Evolutionary conservation across 1,140 invertebrate genomes (phyloP).

Genomic region (Sarcophaga bullata): DNA sequence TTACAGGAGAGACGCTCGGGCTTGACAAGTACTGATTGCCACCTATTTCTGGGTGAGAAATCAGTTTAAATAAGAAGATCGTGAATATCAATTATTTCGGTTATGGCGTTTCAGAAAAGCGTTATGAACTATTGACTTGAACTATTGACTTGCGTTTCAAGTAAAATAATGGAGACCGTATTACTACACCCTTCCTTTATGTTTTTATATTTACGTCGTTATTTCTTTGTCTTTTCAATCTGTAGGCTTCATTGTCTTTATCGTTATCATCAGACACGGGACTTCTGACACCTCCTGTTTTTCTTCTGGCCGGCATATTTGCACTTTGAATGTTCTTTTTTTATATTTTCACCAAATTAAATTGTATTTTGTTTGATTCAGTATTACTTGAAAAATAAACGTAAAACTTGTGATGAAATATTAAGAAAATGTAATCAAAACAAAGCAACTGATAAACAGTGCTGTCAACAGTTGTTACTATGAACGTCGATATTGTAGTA

Average conservation of each 20-base stretch:
- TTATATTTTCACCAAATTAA: not conserved
- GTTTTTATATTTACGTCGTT: constrained; percentile 55
- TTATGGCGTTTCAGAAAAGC: no score
- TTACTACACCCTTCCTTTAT: not conserved
- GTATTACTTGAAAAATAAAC: not conserved
- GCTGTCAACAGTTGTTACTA: no score
- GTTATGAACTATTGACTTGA: no score
- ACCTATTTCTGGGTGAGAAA: no score
- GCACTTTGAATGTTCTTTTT: no score
- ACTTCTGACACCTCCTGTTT: not conserved
- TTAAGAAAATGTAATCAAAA: not conserved
- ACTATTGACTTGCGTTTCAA: no score
- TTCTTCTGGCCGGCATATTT: constrained; percentile 34
- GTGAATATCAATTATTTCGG: no score
- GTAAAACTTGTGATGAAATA: not conserved
- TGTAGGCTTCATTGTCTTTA: constrained; percentile 54
- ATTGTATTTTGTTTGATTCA: not conserved
- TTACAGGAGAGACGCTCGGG: no score
- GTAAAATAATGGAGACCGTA: no score
- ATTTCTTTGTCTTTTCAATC: constrained; percentile 61
- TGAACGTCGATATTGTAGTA: no score
- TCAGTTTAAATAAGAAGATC: no score
- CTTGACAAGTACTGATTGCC: no score
- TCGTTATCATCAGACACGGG: constrained; percentile 7
- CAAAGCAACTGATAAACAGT: not conserved